These are phyloP conservation scores for Aricia artaxerxes DNA, from an alignment of 2,888 invertebrate genomes.

Conservation along the genomic window DNA sequence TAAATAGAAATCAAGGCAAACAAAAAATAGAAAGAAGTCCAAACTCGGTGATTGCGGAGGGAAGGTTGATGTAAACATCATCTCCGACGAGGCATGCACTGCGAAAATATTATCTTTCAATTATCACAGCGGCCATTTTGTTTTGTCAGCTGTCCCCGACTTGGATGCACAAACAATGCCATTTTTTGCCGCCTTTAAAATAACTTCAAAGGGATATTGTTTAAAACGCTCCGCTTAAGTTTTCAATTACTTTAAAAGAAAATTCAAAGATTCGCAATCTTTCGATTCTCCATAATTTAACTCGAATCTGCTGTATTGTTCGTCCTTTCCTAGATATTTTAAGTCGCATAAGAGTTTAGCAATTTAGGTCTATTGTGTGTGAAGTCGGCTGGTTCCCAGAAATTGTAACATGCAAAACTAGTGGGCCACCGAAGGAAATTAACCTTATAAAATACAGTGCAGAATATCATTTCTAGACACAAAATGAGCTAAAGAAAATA, in stretches of 20 bases:
- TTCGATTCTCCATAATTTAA: background rate
- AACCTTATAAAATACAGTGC: background rate
- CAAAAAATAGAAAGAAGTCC: slow-evolving; percentile 2
- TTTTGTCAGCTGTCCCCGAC: slow-evolving; percentile 38
- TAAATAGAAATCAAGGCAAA: background rate
- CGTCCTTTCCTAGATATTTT: background rate
- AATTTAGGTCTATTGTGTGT: slow-evolving; percentile 2
- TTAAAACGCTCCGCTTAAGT: background rate
- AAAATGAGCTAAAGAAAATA: slow-evolving; percentile 15
- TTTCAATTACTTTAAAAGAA: background rate
- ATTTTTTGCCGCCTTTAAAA: background rate
- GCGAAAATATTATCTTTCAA: slow-evolving; percentile 44
- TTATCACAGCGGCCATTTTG: slow-evolving; percentile 41
- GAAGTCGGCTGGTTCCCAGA: background rate
- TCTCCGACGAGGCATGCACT: slow-evolving; percentile 36
- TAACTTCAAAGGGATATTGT: slow-evolving; percentile 24
- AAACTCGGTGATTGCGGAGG: slow-evolving; percentile 1
- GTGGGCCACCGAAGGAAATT: background rate
- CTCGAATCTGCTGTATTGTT: background rate
- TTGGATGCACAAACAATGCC: slow-evolving; percentile 17
- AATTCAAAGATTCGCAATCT: slow-evolving; percentile 6
- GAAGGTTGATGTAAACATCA: background rate
- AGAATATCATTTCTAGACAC: background rate
- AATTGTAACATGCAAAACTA: background rate
- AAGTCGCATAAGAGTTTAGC: background rate